Base-by-base conservation (phyloP, 2,888 invertebrate species). In the Agapostemon virescens region DNA sequence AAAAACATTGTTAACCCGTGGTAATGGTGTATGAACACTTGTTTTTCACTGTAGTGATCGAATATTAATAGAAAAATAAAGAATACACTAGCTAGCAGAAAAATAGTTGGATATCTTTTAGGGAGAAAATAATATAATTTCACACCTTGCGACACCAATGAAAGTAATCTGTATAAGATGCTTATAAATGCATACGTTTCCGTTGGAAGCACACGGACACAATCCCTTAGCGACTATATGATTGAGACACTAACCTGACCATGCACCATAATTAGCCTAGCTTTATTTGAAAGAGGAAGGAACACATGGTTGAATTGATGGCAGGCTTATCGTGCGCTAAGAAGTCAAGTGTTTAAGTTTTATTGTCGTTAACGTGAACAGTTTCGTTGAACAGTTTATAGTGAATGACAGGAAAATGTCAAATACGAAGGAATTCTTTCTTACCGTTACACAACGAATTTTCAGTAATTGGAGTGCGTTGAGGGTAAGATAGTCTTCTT, bases 401-500 rank as follows among this genome's bases (percentile, higher is more conserved):
- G n/a, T 33, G 63, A 0, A 55, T 7, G 15, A 15, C n/a, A 58
- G 38, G 67, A 79, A 78, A 42, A 90, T 90, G 91, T 87, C 86
- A 30, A 82, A 84, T 15, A 82, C 81, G 5, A 87, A 88, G 66
- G 86, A 86, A 42, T 89, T 88, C 45, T 86, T 89, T 68, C 74
- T 86, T 49, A 79, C 85, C 15, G 77, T 88, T n/a, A 84, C 86
- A n/a, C 88, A 89, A 83, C 88, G 91, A 74, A 87, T 92, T 80
- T 92, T 92, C 42, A 92, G 92, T 74, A 92, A 92, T 70, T 92
- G 92, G 92, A 91, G 91, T 17, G 92, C 91, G 15, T 79, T 92
- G 13, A 89, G 72, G 81, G 92, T 92, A 58, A 63, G 69, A 30
- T 40, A 2, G 11, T 49, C 33, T 72, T 72, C 3, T 17, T 15